phyloP scores from a whole-genome alignment of 1,140 invertebrate genomes.

The Centruroides sculpturatus region DNA sequence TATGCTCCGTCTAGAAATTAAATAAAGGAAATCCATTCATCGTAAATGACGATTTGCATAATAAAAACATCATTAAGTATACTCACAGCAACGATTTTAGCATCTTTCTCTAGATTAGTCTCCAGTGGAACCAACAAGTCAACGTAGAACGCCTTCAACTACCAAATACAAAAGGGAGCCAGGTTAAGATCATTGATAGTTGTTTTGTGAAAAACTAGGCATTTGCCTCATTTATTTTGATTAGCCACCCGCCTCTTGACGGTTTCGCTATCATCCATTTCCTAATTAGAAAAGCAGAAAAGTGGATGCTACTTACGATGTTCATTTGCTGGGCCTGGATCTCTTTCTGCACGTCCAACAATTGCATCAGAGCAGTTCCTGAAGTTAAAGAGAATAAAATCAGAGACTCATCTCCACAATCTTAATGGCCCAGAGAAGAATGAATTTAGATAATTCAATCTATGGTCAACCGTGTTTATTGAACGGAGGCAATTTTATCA shows the following conservation, averaged over 20 bases:
- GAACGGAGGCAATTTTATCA: too few species aligned
- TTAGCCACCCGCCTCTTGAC: too few species aligned
- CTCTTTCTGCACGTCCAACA: constrained; percentile 79
- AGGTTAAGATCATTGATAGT: too few species aligned
- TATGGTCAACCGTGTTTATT: too few species aligned
- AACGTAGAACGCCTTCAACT: constrained; percentile 87
- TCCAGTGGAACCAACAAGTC: constrained; percentile 79
- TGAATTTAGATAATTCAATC: too few species aligned
- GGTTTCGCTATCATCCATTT: too few species aligned
- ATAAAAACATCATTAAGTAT: background rate
- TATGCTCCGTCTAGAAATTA: constrained; percentile 59
- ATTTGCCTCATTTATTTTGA: too few species aligned
- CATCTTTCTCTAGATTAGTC: constrained; percentile 83
- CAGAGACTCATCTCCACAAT: too few species aligned
- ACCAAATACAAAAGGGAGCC: constrained; percentile 9
- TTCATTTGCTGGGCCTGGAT: constrained; percentile 85
- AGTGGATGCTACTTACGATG: constrained; percentile 52
- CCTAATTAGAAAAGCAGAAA: too few species aligned
- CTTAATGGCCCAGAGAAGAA: too few species aligned
- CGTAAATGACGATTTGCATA: constrained; percentile 12
- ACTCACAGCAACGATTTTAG: constrained; percentile 75
- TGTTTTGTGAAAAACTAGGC: too few species aligned
- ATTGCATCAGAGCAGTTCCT: constrained; percentile 78
- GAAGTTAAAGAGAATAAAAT: constrained; percentile 29
- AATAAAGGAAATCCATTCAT: constrained; percentile 13